phyloP scores from a whole-genome alignment of 2,888 invertebrate genomes.

The Drosophila antonietae region DNA sequence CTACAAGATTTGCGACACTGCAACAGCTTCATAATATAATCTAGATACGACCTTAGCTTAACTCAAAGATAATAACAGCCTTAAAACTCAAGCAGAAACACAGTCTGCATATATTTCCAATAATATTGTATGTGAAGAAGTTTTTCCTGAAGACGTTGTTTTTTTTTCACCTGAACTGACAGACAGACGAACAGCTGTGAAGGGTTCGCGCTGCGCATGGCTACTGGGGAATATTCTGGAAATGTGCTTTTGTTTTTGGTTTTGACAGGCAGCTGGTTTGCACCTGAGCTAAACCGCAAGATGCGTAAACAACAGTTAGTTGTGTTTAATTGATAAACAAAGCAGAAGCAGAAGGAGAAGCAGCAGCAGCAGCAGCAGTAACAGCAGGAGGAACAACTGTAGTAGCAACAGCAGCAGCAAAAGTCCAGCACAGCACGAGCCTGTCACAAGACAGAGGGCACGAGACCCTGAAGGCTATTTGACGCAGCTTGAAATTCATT shows the following conservation, averaged over 20 bases:
- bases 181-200: slow-evolving; percentile 32
- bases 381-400: slow-evolving; percentile 12
- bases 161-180: slow-evolving; percentile 2
- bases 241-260: slow-evolving; percentile 40
- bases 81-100: background rate
- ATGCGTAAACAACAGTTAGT: slow-evolving; percentile 65
- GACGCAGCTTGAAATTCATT: slow-evolving; percentile 65
- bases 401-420: slow-evolving; percentile 18
- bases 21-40: no score
- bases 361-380: slow-evolving; percentile 24
- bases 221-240: slow-evolving; percentile 49
- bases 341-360: slow-evolving; percentile 24
- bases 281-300: slow-evolving; percentile 69
- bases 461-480: slow-evolving; percentile 44
- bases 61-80: background rate
- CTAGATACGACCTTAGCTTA: background rate
- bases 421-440: slow-evolving; percentile 47
- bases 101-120: background rate
- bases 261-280: slow-evolving; percentile 44
- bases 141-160: background rate
- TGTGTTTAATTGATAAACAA: slow-evolving; percentile 65
- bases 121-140: background rate
- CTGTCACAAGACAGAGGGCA: slow-evolving; percentile 36
- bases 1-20: no score
- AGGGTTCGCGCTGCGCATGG: slow-evolving; percentile 1